A percentile compares a stretch with the other conserved stretches of the same genome.
phyloP scores from a whole-genome alignment of 2,113 vertebrate genomes.

The Ptilonorhynchus violaceus region DNA sequence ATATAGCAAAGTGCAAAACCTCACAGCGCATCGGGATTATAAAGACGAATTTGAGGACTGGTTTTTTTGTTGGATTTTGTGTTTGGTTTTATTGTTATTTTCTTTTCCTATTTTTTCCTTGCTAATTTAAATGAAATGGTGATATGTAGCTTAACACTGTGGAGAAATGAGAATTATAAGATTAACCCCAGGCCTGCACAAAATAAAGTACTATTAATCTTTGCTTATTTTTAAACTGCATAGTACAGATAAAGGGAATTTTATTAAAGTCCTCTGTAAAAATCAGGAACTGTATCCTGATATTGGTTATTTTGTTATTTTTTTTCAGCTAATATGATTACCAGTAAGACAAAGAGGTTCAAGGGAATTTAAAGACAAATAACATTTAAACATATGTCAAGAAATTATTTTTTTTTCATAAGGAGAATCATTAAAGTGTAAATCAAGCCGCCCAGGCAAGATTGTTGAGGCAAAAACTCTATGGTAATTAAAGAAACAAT shows the following conservation, averaged over 20 bases:
- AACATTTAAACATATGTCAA: constrained; percentile 10
- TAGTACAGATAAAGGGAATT: neutral
- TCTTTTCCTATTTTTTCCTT: neutral
- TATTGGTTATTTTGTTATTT: neutral
- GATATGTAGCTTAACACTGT: neutral
- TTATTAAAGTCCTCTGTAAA: neutral
- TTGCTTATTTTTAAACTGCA: neutral
- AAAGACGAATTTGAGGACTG: neutral
- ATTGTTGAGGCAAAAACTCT: neutral
- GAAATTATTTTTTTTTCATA: neutral
- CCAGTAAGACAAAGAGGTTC: neutral
- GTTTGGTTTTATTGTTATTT: neutral
- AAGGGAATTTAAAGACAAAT: neutral
- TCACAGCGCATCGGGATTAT: neutral
- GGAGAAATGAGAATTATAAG: neutral
- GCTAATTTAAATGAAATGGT: neutral
- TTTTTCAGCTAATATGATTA: neutral
- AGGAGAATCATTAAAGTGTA: neutral
- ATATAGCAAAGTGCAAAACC: neutral
- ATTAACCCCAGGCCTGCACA: neutral
- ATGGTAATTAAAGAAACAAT: neutral
- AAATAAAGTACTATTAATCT: neutral
- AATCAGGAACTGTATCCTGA: neutral
- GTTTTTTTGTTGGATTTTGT: neutral
- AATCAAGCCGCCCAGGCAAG: neutral